Percentiles rank a stretch among this genome's conserved stretches.
These are phyloP conservation scores for Ispidina lecontei DNA, from an alignment of 2,797 vertebrate genomes.

Conservation along the genomic window DNA sequence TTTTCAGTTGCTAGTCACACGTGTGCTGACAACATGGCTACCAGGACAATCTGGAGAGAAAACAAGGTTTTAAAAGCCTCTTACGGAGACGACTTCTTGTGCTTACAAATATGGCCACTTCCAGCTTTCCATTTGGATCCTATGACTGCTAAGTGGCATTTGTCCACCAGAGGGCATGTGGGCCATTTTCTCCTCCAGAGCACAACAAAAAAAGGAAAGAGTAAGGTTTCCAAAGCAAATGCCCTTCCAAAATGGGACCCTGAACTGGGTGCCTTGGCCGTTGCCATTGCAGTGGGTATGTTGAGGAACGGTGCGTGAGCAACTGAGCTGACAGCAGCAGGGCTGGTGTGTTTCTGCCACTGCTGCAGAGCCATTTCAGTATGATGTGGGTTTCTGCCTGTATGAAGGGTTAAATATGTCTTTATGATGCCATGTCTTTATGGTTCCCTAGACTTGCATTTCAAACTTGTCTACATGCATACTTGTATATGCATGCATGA, in stretches of 20 bases:
- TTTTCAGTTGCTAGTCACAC: neutral
- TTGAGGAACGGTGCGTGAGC: neutral
- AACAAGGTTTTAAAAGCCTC: neutral
- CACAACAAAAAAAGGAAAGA: neutral
- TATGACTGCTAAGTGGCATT: slow-evolving; percentile 18
- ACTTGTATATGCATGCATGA: neutral
- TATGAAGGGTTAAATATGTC: neutral
- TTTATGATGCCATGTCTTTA: neutral
- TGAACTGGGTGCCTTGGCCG: neutral
- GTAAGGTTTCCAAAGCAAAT: neutral
- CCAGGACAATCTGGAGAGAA: neutral
- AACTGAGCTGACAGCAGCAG: neutral
- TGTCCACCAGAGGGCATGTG: slow-evolving; percentile 74
- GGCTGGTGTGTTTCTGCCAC: neutral
- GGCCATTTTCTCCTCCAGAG: slow-evolving; percentile 27
- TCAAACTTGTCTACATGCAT: neutral
- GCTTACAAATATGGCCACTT: slow-evolving; percentile 47
- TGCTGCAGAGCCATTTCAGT: neutral
- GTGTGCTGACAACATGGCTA: neutral
- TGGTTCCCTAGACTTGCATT: neutral
- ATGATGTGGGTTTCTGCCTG: neutral
- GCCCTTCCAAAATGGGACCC: neutral
- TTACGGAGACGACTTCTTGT: neutral
- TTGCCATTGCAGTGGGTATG: neutral
- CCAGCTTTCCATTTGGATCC: neutral